Conservation (phyloP, 2,797 vertebrate species). For the Characodon lateralis region DNA sequence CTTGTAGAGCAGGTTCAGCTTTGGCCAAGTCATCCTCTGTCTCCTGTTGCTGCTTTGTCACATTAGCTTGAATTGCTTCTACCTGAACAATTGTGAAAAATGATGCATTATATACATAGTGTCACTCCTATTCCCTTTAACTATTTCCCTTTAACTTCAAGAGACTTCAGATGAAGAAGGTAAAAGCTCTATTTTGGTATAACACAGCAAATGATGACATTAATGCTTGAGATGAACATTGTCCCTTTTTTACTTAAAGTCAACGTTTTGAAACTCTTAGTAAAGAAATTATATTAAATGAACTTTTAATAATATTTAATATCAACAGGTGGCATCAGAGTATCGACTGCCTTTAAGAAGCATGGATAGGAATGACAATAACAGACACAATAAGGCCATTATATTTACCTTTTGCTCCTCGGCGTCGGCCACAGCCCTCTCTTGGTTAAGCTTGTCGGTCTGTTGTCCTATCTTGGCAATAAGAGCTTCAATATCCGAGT, state of each 20-base stretch:
- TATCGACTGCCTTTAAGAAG: not conserved
- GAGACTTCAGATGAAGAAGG: not conserved
- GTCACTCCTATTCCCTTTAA: not conserved
- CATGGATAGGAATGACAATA: not conserved
- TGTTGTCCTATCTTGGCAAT: constrained; percentile 80
- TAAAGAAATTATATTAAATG: not conserved
- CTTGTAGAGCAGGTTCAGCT: constrained; percentile 78
- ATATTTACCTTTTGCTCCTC: constrained; percentile 76
- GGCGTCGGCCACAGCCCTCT: constrained; percentile 73
- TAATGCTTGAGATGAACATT: too few relatives aligned
- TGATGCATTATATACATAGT: not conserved
- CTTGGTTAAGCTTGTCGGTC: constrained; percentile 78
- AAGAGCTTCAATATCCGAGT: constrained; percentile 83
- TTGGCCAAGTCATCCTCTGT: constrained; percentile 82
- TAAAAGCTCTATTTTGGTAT: not conserved
- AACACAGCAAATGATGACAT: not conserved
- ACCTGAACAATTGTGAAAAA: constrained; percentile 58
- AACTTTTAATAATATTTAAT: not conserved
- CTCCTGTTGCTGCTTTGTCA: constrained; percentile 82
- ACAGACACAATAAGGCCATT: not conserved
- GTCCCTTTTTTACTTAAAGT: not conserved
- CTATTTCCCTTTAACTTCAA: not conserved
- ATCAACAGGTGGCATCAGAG: not conserved
- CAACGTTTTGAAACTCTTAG: not conserved
- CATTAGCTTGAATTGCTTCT: constrained; percentile 79